Evolutionary conservation across 2,113 vertebrate genomes (phyloP).

Genomic region (Phrynocephalus versicolor): DNA sequence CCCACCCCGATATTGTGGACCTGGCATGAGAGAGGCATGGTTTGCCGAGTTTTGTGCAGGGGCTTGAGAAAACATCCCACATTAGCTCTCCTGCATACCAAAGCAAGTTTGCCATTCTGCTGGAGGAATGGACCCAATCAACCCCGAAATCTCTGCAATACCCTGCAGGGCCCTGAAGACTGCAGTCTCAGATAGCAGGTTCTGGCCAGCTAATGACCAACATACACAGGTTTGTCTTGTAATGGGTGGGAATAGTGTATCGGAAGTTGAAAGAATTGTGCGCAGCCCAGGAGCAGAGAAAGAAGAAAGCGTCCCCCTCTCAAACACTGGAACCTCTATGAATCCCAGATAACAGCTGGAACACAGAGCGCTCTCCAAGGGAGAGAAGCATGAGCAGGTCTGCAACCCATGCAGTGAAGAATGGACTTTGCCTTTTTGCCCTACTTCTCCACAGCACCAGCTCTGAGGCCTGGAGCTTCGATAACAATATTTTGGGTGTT

Average conservation of each 20-base stretch:
- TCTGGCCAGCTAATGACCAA: neutral
- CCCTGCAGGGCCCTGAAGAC: no score
- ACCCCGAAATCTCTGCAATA: no score
- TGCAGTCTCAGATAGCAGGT: neutral
- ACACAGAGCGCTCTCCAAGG: neutral
- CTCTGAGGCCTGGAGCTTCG: neutral
- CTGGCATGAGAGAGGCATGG: no score
- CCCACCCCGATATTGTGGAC: no score
- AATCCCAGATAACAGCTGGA: neutral
- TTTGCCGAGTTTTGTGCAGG: no score
- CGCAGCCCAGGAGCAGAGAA: neutral
- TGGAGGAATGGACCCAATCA: no score
- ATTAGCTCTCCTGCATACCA: no score
- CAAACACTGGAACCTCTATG: no score
- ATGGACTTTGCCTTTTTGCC: neutral
- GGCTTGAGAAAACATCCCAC: no score
- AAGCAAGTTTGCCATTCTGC: no score
- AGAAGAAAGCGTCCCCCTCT: neutral
- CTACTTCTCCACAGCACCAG: neutral
- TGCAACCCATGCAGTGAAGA: neutral
- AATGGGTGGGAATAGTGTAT: neutral
- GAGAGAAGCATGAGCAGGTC: neutral
- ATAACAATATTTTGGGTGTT: neutral
- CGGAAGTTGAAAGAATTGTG: neutral
- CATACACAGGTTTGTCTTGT: neutral